A percentile compares a stretch with the other conserved stretches of the same genome.
Conservation (phyloP, 1,140 invertebrate species). For the Drosophila pandora region DNA sequence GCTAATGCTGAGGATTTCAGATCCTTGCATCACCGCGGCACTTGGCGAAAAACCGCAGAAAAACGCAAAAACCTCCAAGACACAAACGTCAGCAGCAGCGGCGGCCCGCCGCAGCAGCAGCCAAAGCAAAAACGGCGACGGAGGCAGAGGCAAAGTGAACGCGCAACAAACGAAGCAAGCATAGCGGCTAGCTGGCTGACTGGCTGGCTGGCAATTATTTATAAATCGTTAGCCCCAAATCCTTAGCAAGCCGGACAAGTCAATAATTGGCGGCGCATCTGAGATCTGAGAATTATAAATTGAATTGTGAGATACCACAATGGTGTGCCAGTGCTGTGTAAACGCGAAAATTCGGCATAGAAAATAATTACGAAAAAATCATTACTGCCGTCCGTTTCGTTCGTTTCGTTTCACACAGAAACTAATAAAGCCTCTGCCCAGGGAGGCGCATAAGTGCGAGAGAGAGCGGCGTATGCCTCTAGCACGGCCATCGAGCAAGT, state of each 20-base stretch:
- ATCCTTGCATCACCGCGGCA: slow-evolving; percentile 68
- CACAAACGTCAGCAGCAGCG: slow-evolving; percentile 58
- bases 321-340: slow-evolving; percentile 31
- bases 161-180: slow-evolving; percentile 35
- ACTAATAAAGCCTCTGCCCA: slow-evolving; percentile 65
- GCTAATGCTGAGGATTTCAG: slow-evolving; percentile 56
- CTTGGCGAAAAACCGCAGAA: slow-evolving; percentile 60
- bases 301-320: slow-evolving; percentile 31
- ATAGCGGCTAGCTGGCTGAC: slow-evolving; percentile 15
- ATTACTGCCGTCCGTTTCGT: slow-evolving; percentile 54
- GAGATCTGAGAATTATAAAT: slow-evolving; percentile 7
- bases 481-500: slow-evolving; percentile 40
- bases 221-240: slow-evolving; percentile 40
- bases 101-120: slow-evolving; percentile 26
- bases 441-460: slow-evolving; percentile 58
- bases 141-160: slow-evolving; percentile 36
- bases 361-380: slow-evolving; percentile 69
- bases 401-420: slow-evolving; percentile 62
- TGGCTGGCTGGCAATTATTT: slow-evolving; percentile 41
- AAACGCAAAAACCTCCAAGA: slow-evolving; percentile 47
- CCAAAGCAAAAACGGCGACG: slow-evolving; percentile 26
- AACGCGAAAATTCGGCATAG: slow-evolving; percentile 55
- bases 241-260: slow-evolving; percentile 20
- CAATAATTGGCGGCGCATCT: slow-evolving; percentile 44
- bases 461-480: slow-evolving; percentile 43